Conservation (phyloP, 2,113 vertebrate species). For the Egretta garzetta region DNA sequence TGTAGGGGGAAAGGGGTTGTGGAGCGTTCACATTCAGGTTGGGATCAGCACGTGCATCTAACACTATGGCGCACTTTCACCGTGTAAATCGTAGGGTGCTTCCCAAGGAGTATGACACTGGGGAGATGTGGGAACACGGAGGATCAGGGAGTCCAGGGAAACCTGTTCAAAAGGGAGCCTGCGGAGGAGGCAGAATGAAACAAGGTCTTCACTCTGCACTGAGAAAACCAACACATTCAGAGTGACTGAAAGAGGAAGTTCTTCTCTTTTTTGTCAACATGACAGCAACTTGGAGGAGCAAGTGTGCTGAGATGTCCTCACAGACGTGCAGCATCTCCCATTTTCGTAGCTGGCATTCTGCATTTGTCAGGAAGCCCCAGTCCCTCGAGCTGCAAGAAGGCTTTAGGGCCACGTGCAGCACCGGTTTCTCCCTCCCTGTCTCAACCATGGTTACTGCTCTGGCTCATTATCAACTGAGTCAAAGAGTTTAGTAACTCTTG, state of each 20-base stretch:
- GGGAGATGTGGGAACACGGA: not conserved
- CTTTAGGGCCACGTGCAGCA: not conserved
- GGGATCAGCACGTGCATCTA: not conserved
- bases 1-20: not conserved
- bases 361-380: not conserved
- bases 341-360: not conserved
- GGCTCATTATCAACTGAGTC: not conserved
- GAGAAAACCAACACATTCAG: not conserved
- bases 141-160: not conserved
- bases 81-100: not conserved
- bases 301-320: not conserved
- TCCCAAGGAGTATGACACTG: not conserved
- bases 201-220: fast-evolving
- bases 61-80: fast-evolving
- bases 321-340: fast-evolving
- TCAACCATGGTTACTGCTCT: not conserved
- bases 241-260: not conserved
- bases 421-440: not conserved
- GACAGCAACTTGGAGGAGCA: fast-evolving
- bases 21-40: not conserved
- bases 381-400: not conserved
- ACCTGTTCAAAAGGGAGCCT: not conserved
- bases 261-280: not conserved
- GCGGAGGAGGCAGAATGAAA: not conserved
- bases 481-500: not conserved